phyloP scores from a whole-genome alignment of 2,888 invertebrate genomes.

The Myopa tessellatipennis region DNA sequence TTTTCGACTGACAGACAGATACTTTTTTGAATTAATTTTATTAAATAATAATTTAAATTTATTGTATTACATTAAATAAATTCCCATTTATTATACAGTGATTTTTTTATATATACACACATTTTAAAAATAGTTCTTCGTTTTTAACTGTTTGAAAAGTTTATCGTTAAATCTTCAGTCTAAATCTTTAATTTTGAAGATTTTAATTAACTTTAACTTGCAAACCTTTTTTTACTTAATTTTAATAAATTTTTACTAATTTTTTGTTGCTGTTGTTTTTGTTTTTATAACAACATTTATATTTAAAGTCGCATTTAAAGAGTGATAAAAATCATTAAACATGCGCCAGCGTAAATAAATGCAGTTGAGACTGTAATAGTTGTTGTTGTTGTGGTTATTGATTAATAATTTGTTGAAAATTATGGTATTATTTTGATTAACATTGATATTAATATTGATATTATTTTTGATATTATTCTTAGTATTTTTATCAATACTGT shows the following conservation, averaged over 20 bases:
- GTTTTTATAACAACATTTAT: not conserved
- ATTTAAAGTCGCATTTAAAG: not conserved
- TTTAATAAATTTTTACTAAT: not conserved
- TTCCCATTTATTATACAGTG: too few relatives aligned
- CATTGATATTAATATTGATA: not conserved
- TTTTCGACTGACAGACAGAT: too few relatives aligned
- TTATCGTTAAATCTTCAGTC: too few relatives aligned
- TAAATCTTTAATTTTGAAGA: too few relatives aligned
- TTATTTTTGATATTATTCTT: not conserved
- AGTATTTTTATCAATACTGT: not conserved
- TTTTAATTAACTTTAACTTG: constrained; percentile 6
- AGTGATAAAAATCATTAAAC: constrained; percentile 18
- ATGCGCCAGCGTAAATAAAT: constrained; percentile 32
- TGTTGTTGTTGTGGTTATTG: constrained; percentile 1
- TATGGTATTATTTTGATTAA: not conserved
- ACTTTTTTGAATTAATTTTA: too few relatives aligned
- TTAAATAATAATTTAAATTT: too few relatives aligned
- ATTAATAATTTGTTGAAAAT: not conserved
- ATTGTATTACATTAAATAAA: too few relatives aligned
- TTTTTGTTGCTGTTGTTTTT: constrained; percentile 9
- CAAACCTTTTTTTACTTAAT: not conserved
- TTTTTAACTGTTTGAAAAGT: too few relatives aligned
- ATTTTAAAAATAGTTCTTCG: not conserved
- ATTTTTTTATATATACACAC: not conserved
- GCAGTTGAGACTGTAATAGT: constrained; percentile 28